These are phyloP conservation scores for Alentia gelatinosa DNA, from an alignment of 2,888 invertebrate genomes.

Conservation along the genomic window DNA sequence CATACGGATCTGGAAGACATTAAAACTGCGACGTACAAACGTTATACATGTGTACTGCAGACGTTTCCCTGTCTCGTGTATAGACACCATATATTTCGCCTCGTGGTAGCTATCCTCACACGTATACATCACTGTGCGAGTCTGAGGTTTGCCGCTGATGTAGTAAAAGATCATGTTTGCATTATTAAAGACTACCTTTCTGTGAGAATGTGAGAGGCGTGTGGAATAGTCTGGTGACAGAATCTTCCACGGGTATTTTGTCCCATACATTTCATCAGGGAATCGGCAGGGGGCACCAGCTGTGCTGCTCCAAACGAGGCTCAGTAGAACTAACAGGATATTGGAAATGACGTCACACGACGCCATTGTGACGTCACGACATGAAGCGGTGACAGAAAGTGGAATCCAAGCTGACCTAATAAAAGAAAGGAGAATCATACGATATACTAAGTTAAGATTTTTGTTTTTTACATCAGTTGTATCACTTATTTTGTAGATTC, in stretches of 20 bases:
- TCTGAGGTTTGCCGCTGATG: background rate
- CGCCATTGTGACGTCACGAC: constrained; percentile 13
- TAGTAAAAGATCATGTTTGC: constrained; percentile 28
- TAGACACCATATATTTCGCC: constrained; percentile 24
- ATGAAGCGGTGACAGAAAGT: no score
- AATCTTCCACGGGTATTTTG: constrained; percentile 40
- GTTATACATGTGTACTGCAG: background rate
- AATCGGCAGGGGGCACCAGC: background rate
- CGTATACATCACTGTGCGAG: background rate
- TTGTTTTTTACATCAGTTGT: no score
- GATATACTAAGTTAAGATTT: no score
- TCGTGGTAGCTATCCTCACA: constrained; percentile 23
- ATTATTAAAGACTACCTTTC: constrained; percentile 12
- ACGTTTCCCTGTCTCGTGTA: background rate
- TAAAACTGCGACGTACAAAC: background rate
- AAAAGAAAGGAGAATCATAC: no score
- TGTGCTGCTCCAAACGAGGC: background rate
- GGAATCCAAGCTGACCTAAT: no score
- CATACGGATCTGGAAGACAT: constrained; percentile 13
- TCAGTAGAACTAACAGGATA: background rate
- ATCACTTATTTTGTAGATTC: no score
- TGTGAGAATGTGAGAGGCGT: background rate
- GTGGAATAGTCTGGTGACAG: constrained; percentile 15
- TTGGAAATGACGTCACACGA: background rate
- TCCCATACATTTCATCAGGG: background rate